phyloP scores from a whole-genome alignment of 2,113 vertebrate genomes.

The Chloebia gouldiae region DNA sequence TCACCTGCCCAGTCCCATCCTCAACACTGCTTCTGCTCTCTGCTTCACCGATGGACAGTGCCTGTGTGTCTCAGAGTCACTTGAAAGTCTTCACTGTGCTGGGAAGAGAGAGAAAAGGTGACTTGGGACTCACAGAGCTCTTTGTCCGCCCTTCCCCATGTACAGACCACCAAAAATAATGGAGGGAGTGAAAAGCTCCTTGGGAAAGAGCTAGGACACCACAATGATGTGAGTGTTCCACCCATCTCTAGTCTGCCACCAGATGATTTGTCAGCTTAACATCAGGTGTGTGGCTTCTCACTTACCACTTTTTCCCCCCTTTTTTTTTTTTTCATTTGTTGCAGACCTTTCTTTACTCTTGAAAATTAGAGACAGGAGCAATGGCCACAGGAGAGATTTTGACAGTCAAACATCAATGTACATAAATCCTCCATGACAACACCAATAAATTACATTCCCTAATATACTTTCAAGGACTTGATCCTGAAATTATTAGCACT shows the following conservation, averaged over 20 bases:
- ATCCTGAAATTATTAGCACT: not conserved
- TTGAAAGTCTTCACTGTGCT: not conserved
- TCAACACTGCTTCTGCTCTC: not conserved
- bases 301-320: accelerated
- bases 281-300: not conserved
- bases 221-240: not conserved
- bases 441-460: not conserved
- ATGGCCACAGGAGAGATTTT: not conserved
- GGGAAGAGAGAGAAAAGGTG: not conserved
- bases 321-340: not conserved
- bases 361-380: not conserved
- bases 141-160: not conserved
- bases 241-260: not conserved
- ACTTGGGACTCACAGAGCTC: not conserved
- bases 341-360: not conserved
- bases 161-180: not conserved
- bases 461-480: not conserved
- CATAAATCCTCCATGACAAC: not conserved
- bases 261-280: not conserved
- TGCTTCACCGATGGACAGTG: not conserved
- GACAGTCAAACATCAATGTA: not conserved
- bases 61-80: not conserved
- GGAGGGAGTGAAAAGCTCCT: not conserved
- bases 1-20: too few relatives aligned
- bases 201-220: not conserved